Conservation (phyloP, 1,140 invertebrate genomes). For the Microplitis mediator region DNA sequence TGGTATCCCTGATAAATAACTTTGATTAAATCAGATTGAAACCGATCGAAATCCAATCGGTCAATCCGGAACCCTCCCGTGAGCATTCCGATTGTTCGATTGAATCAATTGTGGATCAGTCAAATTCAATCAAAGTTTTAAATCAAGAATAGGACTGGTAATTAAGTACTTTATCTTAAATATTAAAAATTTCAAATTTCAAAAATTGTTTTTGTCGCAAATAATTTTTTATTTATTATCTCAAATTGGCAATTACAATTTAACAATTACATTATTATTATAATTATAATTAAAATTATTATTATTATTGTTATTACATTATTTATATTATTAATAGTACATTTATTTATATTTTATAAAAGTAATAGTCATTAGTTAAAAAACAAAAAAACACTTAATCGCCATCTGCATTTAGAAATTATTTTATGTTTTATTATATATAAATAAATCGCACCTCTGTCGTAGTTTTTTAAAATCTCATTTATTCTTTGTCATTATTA, state of each 20-base stretch:
- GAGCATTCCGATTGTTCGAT: too few relatives aligned
- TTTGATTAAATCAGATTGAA: too few relatives aligned
- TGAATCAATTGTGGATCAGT: too few relatives aligned
- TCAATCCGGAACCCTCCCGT: too few relatives aligned
- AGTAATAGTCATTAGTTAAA: not conserved
- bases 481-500: constrained; percentile 12
- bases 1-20: too few relatives aligned
- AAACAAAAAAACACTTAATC: too few relatives aligned
- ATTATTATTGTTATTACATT: constrained; percentile 21
- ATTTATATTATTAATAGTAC: not conserved
- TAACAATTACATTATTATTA: constrained; percentile 36
- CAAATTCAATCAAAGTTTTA: too few relatives aligned
- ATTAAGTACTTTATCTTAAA: too few relatives aligned
- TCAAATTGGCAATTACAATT: constrained; percentile 48
- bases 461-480: constrained; percentile 9
- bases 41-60: too few relatives aligned
- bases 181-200: not conserved
- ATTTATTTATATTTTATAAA: constrained; percentile 25
- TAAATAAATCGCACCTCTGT: constrained; percentile 18
- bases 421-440: not conserved
- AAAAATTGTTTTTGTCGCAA: not conserved
- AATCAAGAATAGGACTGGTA: too few relatives aligned
- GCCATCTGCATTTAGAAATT: too few relatives aligned
- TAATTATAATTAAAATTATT: constrained; percentile 29
- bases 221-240: constrained; percentile 42